A percentile compares a stretch with the other conserved stretches of the same genome.
These are phyloP conservation scores for honey bee (Apis mellifera) DNA, from an alignment of 1,140 invertebrate species.

Conservation along the genomic window DNA sequence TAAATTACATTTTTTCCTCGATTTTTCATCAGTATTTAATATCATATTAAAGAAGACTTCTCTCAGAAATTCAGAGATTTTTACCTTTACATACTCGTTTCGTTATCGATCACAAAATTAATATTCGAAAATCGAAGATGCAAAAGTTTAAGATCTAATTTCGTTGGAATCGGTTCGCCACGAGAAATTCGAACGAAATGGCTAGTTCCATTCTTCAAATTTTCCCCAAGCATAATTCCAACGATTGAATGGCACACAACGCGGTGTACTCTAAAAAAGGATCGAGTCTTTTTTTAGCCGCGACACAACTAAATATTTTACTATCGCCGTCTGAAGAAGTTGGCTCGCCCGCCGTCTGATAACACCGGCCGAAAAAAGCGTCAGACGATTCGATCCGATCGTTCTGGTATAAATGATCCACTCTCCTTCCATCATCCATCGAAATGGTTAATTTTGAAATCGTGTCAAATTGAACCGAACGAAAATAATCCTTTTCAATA, in stretches of 20 bases:
- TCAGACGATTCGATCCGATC: constrained; percentile 43
- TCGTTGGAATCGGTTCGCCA: too few relatives aligned
- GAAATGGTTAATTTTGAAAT: constrained; percentile 8
- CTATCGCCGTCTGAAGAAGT: not conserved
- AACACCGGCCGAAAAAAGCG: constrained; percentile 24
- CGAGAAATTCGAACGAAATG: too few relatives aligned
- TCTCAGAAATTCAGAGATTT: too few relatives aligned
- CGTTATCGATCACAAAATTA: too few relatives aligned
- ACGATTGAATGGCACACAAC: not conserved
- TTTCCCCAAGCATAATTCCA: not conserved
- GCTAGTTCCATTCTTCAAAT: not conserved
- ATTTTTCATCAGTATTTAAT: too few relatives aligned
- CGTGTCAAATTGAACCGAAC: not conserved
- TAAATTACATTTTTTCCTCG: too few relatives aligned
- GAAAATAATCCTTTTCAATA: constrained; percentile 2
- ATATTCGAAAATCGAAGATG: too few relatives aligned
- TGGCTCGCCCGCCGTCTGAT: not conserved
- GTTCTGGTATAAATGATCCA: constrained; percentile 42
- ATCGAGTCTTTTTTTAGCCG: not conserved
- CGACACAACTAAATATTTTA: constrained; percentile 25
- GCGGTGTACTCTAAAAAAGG: not conserved
- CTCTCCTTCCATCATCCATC: not conserved
- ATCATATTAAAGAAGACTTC: too few relatives aligned
- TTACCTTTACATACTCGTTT: too few relatives aligned
- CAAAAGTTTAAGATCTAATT: too few relatives aligned